Evolutionary conservation across 2,113 vertebrate genomes (phyloP).

Genomic region (Cathartes aura): DNA sequence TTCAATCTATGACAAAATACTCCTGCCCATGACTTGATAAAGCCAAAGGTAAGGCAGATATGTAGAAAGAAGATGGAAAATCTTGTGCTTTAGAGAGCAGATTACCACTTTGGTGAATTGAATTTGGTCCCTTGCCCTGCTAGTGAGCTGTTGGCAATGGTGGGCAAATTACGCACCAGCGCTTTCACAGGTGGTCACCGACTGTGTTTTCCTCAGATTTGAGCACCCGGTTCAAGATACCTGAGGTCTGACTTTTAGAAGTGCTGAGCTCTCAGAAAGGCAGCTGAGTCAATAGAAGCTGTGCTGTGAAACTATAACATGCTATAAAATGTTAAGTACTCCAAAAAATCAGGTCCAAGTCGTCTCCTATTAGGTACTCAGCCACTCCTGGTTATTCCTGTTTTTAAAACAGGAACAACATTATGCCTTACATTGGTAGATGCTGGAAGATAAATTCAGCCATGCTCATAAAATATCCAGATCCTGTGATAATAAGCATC

Average conservation of each 20-base stretch:
- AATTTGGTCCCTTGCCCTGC: not conserved
- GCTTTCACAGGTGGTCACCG: not conserved
- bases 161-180: not conserved
- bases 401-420: not conserved
- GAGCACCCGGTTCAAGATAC: not conserved
- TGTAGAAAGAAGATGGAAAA: not conserved
- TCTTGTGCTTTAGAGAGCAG: not conserved
- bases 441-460: not conserved
- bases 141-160: not conserved
- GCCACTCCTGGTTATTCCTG: not conserved
- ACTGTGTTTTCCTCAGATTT: not conserved
- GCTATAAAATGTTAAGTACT: slow-evolving; percentile 14
- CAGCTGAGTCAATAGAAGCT: slow-evolving; percentile 47
- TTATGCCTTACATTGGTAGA: not conserved
- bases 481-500: not conserved
- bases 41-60: not conserved
- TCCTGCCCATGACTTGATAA: not conserved
- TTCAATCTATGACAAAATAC: not conserved
- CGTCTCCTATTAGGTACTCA: not conserved
- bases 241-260: slow-evolving; percentile 10
- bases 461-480: not conserved
- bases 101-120: not conserved
- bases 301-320: not conserved
- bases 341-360: not conserved
- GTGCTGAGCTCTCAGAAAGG: slow-evolving; percentile 10